Percentiles rank a stretch among this genome's conserved stretches.
phyloP scores from a whole-genome alignment of 2,888 invertebrate species.

The Pristionchus arcanus region DNA sequence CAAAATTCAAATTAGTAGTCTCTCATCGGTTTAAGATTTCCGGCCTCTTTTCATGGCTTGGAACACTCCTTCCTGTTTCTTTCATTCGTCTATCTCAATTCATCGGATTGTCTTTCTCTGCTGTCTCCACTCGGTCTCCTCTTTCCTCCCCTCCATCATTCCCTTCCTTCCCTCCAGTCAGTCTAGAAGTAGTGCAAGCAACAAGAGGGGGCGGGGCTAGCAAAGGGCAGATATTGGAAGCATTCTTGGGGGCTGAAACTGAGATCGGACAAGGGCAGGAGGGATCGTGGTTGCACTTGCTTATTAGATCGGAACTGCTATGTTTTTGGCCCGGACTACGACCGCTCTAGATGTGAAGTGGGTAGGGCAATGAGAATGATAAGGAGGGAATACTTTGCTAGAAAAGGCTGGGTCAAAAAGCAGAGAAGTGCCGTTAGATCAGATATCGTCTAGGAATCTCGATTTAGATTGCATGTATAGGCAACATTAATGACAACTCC shows the following conservation, averaged over 20 bases:
- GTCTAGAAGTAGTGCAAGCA: constrained; percentile 50
- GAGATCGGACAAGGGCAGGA: neutral
- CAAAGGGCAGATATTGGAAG: neutral
- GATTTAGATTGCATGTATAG: neutral
- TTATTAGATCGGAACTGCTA: too few relatives aligned
- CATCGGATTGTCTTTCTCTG: constrained; percentile 25
- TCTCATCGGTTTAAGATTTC: neutral
- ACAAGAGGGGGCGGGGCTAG: constrained; percentile 29
- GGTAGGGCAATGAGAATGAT: too few relatives aligned
- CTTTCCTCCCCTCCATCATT: constrained; percentile 7
- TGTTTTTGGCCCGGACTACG: too few relatives aligned
- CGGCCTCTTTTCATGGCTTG: neutral
- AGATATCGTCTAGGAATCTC: neutral
- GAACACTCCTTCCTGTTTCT: constrained; percentile 30
- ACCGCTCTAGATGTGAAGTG: too few relatives aligned
- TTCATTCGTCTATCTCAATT: constrained; percentile 1
- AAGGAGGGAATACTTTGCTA: too few relatives aligned
- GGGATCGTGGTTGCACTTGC: neutral
- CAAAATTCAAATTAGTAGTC: neutral
- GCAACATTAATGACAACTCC: neutral
- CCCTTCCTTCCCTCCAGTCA: neutral
- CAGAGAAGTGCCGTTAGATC: too few relatives aligned
- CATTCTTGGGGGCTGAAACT: neutral
- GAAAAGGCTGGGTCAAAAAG: too few relatives aligned
- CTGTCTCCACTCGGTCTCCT: neutral